phyloP scores from a whole-genome alignment of 2,113 vertebrate species.

The Delphinus delphis region DNA sequence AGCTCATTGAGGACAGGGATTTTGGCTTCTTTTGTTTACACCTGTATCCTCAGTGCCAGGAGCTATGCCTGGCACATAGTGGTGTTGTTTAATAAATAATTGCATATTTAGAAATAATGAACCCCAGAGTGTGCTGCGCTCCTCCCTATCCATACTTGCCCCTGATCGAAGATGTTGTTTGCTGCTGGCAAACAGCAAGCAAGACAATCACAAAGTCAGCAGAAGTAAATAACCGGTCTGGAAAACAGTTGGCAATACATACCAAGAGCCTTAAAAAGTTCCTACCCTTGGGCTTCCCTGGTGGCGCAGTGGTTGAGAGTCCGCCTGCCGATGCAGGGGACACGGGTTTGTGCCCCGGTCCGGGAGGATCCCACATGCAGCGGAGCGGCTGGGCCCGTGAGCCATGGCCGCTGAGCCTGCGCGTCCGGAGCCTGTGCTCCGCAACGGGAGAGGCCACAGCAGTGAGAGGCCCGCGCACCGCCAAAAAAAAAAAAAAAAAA shows the following conservation, averaged over 20 bases:
- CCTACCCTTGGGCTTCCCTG: too few relatives aligned
- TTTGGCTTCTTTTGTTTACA: not conserved
- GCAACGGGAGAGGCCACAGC: too few relatives aligned
- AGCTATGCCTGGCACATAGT: not conserved
- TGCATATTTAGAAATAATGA: constrained; percentile 61
- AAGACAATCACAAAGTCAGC: not conserved
- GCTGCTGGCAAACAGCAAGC: not conserved
- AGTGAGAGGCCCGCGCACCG: too few relatives aligned
- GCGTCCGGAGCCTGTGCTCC: too few relatives aligned
- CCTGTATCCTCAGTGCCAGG: not conserved
- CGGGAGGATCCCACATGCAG: too few relatives aligned
- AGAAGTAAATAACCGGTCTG: not conserved
- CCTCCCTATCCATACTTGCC: not conserved
- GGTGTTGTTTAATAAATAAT: not conserved
- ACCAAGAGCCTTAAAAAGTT: not conserved
- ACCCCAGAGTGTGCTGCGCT: constrained; percentile 27
- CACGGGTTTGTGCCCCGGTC: too few relatives aligned
- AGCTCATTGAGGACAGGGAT: not conserved
- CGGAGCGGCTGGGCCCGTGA: too few relatives aligned
- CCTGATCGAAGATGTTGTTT: not conserved
- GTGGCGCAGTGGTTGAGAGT: too few relatives aligned
- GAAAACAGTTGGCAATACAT: not conserved
- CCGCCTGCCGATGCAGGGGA: too few relatives aligned
- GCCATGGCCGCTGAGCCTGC: too few relatives aligned
- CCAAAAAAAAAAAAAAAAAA: not conserved